Percentiles rank a stretch among this genome's conserved stretches.
phyloP scores from a whole-genome alignment of 2,888 invertebrate species.

The Dicranocentrus wangi region DNA sequence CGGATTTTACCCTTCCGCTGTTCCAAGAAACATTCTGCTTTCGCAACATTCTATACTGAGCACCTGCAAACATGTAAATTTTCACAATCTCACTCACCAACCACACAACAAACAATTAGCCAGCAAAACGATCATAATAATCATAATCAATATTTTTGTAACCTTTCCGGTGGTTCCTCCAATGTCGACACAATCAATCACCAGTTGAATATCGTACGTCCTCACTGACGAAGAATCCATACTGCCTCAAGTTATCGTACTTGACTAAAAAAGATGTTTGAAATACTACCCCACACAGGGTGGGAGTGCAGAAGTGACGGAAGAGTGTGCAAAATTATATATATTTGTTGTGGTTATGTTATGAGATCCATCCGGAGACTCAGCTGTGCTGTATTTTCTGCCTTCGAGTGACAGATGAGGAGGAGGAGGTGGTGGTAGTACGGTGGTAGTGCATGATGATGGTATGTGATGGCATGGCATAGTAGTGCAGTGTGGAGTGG shows the following conservation, averaged over 20 bases:
- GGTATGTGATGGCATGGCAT: too few relatives aligned
- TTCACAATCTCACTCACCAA: too few relatives aligned
- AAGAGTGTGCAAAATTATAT: background rate
- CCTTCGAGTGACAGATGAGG: too few relatives aligned
- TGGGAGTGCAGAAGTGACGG: background rate
- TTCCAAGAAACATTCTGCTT: conserved; percentile 71
- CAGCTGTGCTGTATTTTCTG: too few relatives aligned
- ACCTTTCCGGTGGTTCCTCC: conserved; percentile 68
- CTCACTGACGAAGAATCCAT: conserved; percentile 65
- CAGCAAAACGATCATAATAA: too few relatives aligned
- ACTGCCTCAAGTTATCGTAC: background rate
- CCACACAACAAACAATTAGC: too few relatives aligned
- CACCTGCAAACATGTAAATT: too few relatives aligned
- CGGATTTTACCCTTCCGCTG: conserved; percentile 70
- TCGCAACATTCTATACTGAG: conserved; percentile 72
- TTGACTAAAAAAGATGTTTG: background rate
- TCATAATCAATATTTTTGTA: too few relatives aligned
- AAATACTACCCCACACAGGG: background rate
- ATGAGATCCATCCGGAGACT: background rate
- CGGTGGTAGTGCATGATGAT: too few relatives aligned
- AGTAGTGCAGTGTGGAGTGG: too few relatives aligned
- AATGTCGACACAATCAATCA: conserved; percentile 66
- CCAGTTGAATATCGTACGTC: conserved; percentile 69
- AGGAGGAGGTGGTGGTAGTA: too few relatives aligned
- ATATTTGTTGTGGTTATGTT: background rate